phyloP scores from a whole-genome alignment of 2,888 invertebrate species.

The Drosophila affinis region DNA sequence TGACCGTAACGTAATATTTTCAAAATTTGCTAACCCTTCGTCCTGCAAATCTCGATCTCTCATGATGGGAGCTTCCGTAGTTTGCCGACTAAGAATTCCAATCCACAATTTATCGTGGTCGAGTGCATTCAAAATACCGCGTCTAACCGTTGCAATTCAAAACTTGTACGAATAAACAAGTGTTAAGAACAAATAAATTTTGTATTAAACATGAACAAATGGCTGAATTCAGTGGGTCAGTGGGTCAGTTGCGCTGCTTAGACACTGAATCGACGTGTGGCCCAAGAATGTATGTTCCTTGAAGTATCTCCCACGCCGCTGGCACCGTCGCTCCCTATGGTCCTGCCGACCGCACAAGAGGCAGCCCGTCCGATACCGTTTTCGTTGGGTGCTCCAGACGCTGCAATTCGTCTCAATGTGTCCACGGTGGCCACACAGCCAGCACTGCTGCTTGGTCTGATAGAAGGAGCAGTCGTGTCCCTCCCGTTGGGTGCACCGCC shows the following conservation, averaged over 20 bases:
- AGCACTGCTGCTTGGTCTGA: slow-evolving; percentile 80
- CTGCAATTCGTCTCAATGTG: slow-evolving; percentile 81
- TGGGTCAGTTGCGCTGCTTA: neutral
- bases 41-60: slow-evolving; percentile 39
- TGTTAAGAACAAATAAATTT: slow-evolving; percentile 66
- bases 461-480: slow-evolving; percentile 85
- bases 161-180: slow-evolving; percentile 51
- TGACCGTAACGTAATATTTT: slow-evolving; percentile 49
- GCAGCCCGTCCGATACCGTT: slow-evolving; percentile 27
- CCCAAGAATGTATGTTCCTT: slow-evolving; percentile 58
- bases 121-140: slow-evolving; percentile 51
- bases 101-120: slow-evolving; percentile 80
- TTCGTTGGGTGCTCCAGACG: slow-evolving; percentile 38
- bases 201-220: slow-evolving; percentile 42
- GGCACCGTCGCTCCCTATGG: slow-evolving; percentile 56
- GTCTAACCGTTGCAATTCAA: slow-evolving; percentile 43
- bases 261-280: slow-evolving; percentile 28
- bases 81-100: slow-evolving; percentile 54
- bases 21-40: slow-evolving; percentile 58
- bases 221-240: neutral
- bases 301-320: slow-evolving; percentile 48
- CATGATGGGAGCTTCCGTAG: slow-evolving; percentile 28
- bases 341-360: slow-evolving; percentile 47
- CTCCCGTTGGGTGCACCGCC: slow-evolving; percentile 86
- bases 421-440: slow-evolving; percentile 79